Base-by-base conservation (phyloP, 2,888 invertebrate genomes). In the Fragum sueziense region DNA sequence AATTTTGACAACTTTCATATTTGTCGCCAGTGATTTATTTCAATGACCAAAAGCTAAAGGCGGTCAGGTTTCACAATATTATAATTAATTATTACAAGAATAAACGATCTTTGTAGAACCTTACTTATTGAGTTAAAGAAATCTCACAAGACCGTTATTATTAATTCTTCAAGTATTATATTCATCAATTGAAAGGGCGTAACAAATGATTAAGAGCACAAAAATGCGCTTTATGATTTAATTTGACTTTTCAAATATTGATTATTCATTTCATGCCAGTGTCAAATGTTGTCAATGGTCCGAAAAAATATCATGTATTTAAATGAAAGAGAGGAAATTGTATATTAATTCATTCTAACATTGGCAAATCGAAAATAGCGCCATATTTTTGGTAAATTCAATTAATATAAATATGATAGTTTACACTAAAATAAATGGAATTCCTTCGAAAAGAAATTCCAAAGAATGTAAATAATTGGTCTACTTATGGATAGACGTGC, bases 221-320 rank as follows among this genome's bases (percentile, higher is more conserved):
- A 65, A 65, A 65, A 37, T 41, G 14, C 41, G 41, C 41, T 41
- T 65, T 65, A 65, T 41, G 14, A 65, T 65, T 65, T 41, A 41
- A 65, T 65, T 41, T 65, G 65, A 65, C 65, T 65, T 65, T 34
- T 65, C 34, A 41, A 65, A 65, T 34, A 65, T 65, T 65, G 65
- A 65, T 34, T 65, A 41, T 65, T 65, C 65, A 65, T 65, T 65
- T 41, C 65, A 65, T 34, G 65, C 65, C 65, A 33, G 65, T 65
- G 65, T 65, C 65, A 65, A 65, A 65, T 9, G 47, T 47, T 47
- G 14, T 47, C 47, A 47, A 47, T 47, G 47, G 47, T 47, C 47
- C 47, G 17, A 47, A 47, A 37, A 47, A 47, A 47, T n/a, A 47
- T 47, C 47, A 14, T 2, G 4, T 14, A 47, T 47, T 47, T 47